Evolutionary conservation across 2,113 vertebrate species (phyloP).

Genomic region (Glareola pratincola): DNA sequence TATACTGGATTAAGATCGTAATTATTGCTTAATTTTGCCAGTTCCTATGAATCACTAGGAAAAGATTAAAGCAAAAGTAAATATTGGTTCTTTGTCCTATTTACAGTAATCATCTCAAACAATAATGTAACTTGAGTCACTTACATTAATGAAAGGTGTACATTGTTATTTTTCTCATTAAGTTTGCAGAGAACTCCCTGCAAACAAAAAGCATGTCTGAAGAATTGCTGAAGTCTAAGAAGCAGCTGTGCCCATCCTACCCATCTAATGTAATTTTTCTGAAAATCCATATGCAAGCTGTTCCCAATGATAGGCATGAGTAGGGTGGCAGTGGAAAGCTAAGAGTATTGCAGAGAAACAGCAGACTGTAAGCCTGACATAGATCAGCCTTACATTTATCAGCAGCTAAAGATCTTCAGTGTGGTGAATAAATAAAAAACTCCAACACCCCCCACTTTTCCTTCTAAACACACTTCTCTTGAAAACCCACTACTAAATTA

Average conservation of each 20-base stretch:
- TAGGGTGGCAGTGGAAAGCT: neutral
- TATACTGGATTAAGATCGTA: neutral
- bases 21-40: slow-evolving; percentile 21
- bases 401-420: neutral
- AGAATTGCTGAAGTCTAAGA: neutral
- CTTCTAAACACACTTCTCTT: neutral
- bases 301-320: neutral
- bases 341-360: neutral
- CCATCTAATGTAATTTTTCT: neutral
- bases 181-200: neutral
- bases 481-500: neutral
- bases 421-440: neutral
- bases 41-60: slow-evolving; percentile 4
- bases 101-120: neutral
- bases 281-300: neutral
- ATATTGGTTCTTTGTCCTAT: neutral
- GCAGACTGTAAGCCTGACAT: neutral
- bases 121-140: neutral
- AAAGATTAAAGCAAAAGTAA: slow-evolving; percentile 19
- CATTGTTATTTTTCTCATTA: neutral
- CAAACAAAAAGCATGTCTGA: neutral
- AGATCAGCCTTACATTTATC: neutral
- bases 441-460: no score
- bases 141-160: neutral
- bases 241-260: neutral